A percentile compares a stretch with the other conserved stretches of the same genome.
These are phyloP conservation scores for Chrysina gloriosa DNA, from an alignment of 2,888 invertebrate genomes.

Conservation along the genomic window DNA sequence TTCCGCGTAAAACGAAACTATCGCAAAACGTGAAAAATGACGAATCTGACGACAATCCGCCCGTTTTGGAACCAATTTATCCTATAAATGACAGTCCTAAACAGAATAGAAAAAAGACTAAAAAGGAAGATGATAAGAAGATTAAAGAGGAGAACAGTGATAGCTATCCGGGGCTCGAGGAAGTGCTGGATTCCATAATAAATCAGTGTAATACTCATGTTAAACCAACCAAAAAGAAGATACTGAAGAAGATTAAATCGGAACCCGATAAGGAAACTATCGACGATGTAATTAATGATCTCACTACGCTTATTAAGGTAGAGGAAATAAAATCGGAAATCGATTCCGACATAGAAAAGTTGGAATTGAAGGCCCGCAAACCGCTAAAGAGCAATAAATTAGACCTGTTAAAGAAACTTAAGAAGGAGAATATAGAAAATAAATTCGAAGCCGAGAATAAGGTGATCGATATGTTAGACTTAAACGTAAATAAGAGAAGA, in stretches of 20 bases:
- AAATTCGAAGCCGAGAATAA: constrained; percentile 58
- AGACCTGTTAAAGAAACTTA: constrained; percentile 55
- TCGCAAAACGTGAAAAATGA: constrained; percentile 47
- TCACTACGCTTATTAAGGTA: constrained; percentile 55
- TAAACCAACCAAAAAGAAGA: constrained; percentile 44
- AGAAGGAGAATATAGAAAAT: constrained; percentile 61
- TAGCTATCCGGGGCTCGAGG: constrained; percentile 40
- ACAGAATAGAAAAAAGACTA: constrained; percentile 46
- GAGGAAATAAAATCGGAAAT: constrained; percentile 55
- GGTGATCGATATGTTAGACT: constrained; percentile 63
- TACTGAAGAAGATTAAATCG: constrained; percentile 45
- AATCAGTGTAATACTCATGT: constrained; percentile 42
- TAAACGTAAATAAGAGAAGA: constrained; percentile 59
- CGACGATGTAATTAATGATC: constrained; percentile 62
- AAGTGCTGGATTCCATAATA: constrained; percentile 49
- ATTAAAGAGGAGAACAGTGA: constrained; percentile 43
- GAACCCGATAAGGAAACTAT: constrained; percentile 50
- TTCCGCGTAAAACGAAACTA: constrained; percentile 52
- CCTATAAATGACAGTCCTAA: constrained; percentile 54
- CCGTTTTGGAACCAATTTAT: constrained; percentile 59
- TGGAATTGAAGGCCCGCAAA: constrained; percentile 46
- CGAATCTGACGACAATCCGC: constrained; percentile 50
- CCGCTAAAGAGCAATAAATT: constrained; percentile 21
- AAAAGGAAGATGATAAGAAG: constrained; percentile 45
- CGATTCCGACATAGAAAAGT: constrained; percentile 55